phyloP scores from a whole-genome alignment of 2,113 vertebrate species.

The Syngnathoides biaculeatus region DNA sequence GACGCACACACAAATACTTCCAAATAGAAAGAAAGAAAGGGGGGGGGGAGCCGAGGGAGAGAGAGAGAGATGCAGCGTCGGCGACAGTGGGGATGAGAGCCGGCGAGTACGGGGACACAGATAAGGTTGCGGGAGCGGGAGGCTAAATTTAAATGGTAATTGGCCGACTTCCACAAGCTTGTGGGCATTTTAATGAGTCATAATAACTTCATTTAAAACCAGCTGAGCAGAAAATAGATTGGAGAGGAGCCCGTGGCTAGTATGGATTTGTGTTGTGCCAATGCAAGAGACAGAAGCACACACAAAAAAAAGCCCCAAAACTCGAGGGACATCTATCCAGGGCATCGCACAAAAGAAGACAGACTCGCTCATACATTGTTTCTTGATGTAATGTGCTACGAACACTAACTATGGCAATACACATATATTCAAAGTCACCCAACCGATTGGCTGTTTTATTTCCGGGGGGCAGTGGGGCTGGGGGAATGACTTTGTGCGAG shows the following conservation, averaged over 20 bases:
- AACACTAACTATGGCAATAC: background rate
- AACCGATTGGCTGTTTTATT: background rate
- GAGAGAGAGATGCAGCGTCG: background rate
- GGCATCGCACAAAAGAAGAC: background rate
- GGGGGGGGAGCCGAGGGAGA: no score
- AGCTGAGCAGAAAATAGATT: slow-evolving; percentile 99
- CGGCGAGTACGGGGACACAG: slow-evolving; percentile 48
- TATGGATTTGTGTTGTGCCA: slow-evolving; percentile 90
- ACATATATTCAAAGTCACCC: slow-evolving; percentile 3
- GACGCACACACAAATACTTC: background rate
- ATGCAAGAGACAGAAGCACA: background rate
- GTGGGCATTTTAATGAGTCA: slow-evolving; percentile 99
- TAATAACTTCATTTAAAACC: slow-evolving; percentile 99
- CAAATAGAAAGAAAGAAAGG: slow-evolving; percentile 10
- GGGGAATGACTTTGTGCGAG: background rate
- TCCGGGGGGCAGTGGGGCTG: background rate
- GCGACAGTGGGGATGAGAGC: slow-evolving; percentile 34
- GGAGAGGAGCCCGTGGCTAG: slow-evolving; percentile 98
- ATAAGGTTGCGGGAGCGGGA: slow-evolving; percentile 66
- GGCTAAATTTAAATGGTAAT: slow-evolving; percentile 99
- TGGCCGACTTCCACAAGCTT: slow-evolving; percentile 99
- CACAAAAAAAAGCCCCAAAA: background rate
- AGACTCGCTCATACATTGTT: background rate
- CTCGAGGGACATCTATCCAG: background rate
- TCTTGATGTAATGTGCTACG: slow-evolving; percentile 3